Base-by-base conservation (phyloP, 1,140 invertebrate genomes). In the Pseudomyrmex cubaensis region DNA sequence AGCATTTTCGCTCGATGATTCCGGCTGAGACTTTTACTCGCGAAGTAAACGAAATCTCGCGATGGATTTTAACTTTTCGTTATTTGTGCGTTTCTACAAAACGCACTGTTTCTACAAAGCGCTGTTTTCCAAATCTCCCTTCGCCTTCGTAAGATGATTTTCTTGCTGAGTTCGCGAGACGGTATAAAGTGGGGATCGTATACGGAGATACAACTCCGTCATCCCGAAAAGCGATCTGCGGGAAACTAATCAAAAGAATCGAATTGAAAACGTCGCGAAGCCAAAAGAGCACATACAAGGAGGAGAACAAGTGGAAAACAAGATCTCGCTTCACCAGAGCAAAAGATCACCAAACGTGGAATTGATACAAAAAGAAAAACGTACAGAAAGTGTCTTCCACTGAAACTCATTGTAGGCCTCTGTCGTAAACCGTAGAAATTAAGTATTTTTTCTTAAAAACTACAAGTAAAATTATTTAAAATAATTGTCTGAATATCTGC, bases 221-320 rank as follows among this genome's bases (percentile, higher is more conserved):
- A 67, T 69, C 52, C 66, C 46, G 54, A 70, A 70, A 80, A 80
- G 46, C 76, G 46, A 70, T 80, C 44, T 35, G 22, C 8, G 59
- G 35, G 76, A 72, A 80, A 72, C 76, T 70, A 70, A 80, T 80
- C 76, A 70, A 70, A 61, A 54, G 20, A 69, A 78, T 78, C 64
- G 44, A 69, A 78, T 78, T 67, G 75, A 12, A 78, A 44, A 35
- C 35, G 35, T 35, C 44, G 12, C 12, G 48, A 70, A 78, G 52
- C 52, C 44, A 78, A 69, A 69, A 69, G 7, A 61, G 66, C 20
- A 66, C 48, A 78, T 70, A 72, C 56, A 35, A 70, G 22, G 15
- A 15, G 20, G 20, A 70, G n/a, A 80, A 67, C 35, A 25, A 25
- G 63, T 25, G 20, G 62, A 63, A 77, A 77, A 80, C 66, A 48